These are phyloP conservation scores for Himalopsyche anomala DNA, from an alignment of 2,888 invertebrate genomes.

Conservation along the genomic window DNA sequence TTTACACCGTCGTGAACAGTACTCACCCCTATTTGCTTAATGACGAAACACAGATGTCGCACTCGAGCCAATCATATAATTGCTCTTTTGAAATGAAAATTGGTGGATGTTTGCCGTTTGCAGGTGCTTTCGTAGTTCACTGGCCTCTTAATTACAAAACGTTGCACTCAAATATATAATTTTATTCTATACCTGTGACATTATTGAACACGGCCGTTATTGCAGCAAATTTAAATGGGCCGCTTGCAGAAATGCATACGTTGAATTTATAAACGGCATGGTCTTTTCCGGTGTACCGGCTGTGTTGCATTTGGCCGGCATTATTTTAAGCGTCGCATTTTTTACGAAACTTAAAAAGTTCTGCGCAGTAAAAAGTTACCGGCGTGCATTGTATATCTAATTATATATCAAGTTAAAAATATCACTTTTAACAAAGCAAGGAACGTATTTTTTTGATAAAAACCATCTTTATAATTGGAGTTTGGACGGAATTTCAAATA, in stretches of 20 bases:
- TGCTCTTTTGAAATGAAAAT: too few relatives aligned
- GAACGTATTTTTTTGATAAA: too few relatives aligned
- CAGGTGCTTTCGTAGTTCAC: constrained; percentile 4
- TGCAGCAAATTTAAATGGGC: not conserved
- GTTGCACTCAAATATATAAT: not conserved
- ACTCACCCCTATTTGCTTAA: too few relatives aligned
- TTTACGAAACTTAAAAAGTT: not conserved
- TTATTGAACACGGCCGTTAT: not conserved
- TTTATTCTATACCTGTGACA: not conserved
- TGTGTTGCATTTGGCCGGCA: not conserved
- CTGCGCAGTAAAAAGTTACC: too few relatives aligned
- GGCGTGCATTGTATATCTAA: not conserved
- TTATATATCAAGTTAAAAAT: too few relatives aligned
- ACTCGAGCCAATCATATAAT: too few relatives aligned
- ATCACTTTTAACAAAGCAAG: too few relatives aligned
- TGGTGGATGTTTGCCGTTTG: not conserved
- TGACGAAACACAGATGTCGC: too few relatives aligned
- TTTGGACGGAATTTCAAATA: too few relatives aligned
- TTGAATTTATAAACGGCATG: not conserved
- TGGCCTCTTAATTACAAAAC: constrained; percentile 4
- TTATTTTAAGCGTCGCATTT: not conserved
- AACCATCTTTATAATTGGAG: too few relatives aligned
- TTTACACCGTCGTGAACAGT: too few relatives aligned
- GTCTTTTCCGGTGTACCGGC: constrained; percentile 17
- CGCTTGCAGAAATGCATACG: not conserved